Evolutionary conservation across 2,797 vertebrate genomes (phyloP).

Genomic region (Crenichthys baileyi): DNA sequence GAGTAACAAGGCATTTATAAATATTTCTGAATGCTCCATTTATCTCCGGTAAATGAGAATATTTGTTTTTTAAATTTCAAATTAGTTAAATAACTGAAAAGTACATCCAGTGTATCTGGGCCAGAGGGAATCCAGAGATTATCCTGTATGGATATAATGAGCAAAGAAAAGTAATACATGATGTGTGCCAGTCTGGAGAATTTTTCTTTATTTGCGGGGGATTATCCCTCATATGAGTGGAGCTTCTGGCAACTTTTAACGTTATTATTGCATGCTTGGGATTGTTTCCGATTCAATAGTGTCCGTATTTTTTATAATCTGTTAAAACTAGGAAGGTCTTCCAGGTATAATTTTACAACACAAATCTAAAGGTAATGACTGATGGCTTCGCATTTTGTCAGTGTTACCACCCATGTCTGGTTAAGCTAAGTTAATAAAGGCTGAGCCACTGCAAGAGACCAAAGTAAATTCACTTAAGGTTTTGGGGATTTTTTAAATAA

Average conservation of each 20-base stretch:
- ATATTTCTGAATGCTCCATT: constrained; percentile 12
- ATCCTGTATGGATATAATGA: not conserved
- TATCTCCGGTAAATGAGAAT: constrained; percentile 6
- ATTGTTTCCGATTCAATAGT: constrained; percentile 1
- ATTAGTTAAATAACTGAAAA: constrained; percentile 7
- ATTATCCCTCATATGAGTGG: constrained; percentile 1
- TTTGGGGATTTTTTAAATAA: too few species aligned
- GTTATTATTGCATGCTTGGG: not conserved
- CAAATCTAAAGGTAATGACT: constrained; percentile 30
- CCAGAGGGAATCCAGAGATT: not conserved
- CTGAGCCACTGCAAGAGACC: too few species aligned
- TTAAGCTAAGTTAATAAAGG: too few species aligned
- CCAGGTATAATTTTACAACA: constrained; percentile 3
- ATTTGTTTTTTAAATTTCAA: constrained; percentile 11
- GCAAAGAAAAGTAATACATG: not conserved
- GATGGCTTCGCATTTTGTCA: too few species aligned
- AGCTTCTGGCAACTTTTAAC: not conserved
- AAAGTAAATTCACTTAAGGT: too few species aligned
- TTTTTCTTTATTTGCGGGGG: not conserved
- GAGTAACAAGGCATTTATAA: constrained; percentile 31
- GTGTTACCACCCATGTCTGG: too few species aligned
- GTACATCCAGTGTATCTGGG: constrained; percentile 6
- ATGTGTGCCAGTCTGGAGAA: not conserved
- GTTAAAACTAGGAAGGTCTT: not conserved
- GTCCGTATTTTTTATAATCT: not conserved